Base-by-base conservation (phyloP, 2,113 vertebrate genomes). In the Perca schrenkii region DNA sequence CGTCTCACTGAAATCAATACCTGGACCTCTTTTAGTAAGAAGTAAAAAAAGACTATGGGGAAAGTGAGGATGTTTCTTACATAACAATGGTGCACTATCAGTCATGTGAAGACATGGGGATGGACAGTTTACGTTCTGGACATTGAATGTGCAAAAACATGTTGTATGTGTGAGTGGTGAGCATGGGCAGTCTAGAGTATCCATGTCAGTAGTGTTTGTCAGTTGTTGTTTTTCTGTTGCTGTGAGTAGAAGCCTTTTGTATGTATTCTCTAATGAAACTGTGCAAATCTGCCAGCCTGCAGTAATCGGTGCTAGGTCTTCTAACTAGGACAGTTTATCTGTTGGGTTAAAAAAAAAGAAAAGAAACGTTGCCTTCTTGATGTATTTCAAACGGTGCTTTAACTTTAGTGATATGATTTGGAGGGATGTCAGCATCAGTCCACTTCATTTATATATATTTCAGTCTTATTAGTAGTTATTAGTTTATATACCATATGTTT, bases 381-480 rank as follows among this genome's bases (percentile, higher is more conserved):
- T 86, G 80, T 76, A 74, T 90, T 92, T 89, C 80, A 83, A 76
- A 78, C 0, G 82, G 92, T 94, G 93, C 92, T 94, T 93, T 88
- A 89, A 89, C 88, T 87, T 91, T 88, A 89, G 84, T 61, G 12
- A 58, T 50, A 64, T 82, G 73, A 79, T 73, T 77, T 83, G 50
- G 67, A 49, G 56, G 60, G 74, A 46, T 66, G 57, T 70, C 61
- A 58, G 40, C 60, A 79, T 63, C 58, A 49, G 71, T 84, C 43
- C 53, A 80, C 74, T 84, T 79, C 72, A 62, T 83, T 71, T 78
- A 73, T 72, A 65, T 71, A 43, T 74, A 43, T 81, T 58, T 84
- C 2, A n/a, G n/a, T 81, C n/a, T 79, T 87, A 77, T 79, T 85
- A 74, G 58, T 82, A 74, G 73, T 69, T 60, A 28, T 50, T 34